Conservation (phyloP, 2,113 vertebrate genomes). For the Heliornis fulica region DNA sequence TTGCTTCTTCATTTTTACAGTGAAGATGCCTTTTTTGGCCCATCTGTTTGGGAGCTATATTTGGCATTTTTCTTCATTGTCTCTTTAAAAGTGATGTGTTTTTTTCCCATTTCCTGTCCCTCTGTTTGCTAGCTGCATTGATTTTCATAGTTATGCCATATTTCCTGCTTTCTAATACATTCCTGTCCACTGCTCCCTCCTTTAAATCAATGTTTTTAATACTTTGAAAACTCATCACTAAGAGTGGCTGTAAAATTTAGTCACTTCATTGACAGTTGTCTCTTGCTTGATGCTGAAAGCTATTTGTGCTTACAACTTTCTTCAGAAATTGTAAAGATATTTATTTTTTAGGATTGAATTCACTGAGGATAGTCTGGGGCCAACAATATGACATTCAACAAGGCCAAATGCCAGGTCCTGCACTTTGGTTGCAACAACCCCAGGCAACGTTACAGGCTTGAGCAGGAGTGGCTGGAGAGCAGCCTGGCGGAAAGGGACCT, state of each 20-base stretch:
- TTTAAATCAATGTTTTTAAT: conserved; percentile 57
- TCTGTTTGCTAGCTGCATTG: conserved; percentile 34
- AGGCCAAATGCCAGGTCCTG: too few species aligned
- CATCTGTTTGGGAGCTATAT: not conserved
- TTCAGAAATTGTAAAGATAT: not conserved
- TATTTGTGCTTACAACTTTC: not conserved
- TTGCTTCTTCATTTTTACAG: not conserved
- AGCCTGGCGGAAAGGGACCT: too few species aligned
- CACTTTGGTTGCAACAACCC: too few species aligned
- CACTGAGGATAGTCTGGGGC: not conserved
- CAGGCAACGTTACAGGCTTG: too few species aligned
- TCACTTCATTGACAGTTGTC: not conserved
- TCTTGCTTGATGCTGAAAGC: not conserved
- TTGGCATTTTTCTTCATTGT: conserved; percentile 2
- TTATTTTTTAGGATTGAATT: not conserved
- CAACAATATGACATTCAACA: too few species aligned
- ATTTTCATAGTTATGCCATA: conserved; percentile 57
- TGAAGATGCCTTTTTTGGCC: not conserved
- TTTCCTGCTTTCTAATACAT: conserved; percentile 55
- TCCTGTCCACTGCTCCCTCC: not conserved
- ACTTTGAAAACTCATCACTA: conserved; percentile 22
- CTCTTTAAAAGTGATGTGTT: not conserved
- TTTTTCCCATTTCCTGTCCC: not conserved
- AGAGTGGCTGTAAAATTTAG: conserved; percentile 25
- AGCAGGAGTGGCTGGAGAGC: too few species aligned